phyloP scores from a whole-genome alignment of 1,140 invertebrate genomes.

The Mylabris phalerata region DNA sequence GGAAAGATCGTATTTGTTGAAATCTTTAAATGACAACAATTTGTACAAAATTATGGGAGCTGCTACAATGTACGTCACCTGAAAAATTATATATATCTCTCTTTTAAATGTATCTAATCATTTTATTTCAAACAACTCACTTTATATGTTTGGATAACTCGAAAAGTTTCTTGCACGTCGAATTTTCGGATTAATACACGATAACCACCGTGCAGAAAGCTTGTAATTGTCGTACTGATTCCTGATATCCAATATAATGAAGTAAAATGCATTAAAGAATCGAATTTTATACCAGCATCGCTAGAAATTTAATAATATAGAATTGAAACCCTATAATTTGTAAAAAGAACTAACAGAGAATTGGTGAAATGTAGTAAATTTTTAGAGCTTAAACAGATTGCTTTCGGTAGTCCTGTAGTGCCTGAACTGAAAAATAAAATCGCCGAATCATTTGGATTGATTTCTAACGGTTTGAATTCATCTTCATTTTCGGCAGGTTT shows the following conservation, averaged over 20 bases:
- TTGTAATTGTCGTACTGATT: too few relatives aligned
- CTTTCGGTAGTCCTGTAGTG: conserved; percentile 69
- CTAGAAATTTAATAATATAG: too few relatives aligned
- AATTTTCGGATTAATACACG: too few relatives aligned
- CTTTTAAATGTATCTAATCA: background rate
- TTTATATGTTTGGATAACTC: too few relatives aligned
- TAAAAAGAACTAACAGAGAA: too few relatives aligned
- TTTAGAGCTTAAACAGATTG: conserved; percentile 50
- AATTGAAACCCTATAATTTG: background rate
- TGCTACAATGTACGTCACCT: background rate
- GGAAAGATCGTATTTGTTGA: background rate
- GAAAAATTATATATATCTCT: too few relatives aligned
- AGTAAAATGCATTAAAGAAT: too few relatives aligned
- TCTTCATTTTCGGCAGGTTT: conserved; percentile 20
- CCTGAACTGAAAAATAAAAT: conserved; percentile 62
- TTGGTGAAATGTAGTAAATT: background rate
- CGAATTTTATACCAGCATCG: too few relatives aligned
- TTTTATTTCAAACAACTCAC: background rate
- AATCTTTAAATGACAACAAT: background rate
- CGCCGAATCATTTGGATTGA: conserved; percentile 21
- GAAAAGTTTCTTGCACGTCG: too few relatives aligned
- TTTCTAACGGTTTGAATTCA: conserved; percentile 25
- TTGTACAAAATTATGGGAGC: background rate
- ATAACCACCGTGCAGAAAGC: too few relatives aligned
- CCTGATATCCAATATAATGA: too few relatives aligned